phyloP scores from a whole-genome alignment of 2,888 invertebrate genomes.

The Sylvicola cinctus region DNA sequence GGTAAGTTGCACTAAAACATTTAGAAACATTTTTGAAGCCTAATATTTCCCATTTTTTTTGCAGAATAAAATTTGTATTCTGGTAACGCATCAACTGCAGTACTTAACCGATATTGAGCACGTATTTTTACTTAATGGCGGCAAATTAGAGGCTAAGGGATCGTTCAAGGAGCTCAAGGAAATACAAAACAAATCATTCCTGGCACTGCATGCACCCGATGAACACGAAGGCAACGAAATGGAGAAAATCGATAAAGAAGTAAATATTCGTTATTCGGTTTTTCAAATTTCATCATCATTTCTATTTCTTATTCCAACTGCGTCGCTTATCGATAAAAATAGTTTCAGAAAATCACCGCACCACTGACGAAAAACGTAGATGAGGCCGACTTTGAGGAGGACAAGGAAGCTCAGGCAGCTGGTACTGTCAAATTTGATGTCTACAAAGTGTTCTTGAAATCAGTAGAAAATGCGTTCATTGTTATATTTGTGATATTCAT shows the following conservation, averaged over 20 bases:
- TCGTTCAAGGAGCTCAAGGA: constrained; percentile 31
- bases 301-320: not conserved
- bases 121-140: constrained; percentile 24
- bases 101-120: constrained; percentile 46
- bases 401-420: constrained; percentile 35
- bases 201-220: constrained; percentile 16
- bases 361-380: too few species aligned
- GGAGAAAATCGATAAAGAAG: constrained; percentile 1
- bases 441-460: constrained; percentile 32
- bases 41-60: too few species aligned
- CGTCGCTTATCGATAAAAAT: not conserved
- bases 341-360: constrained; percentile 18
- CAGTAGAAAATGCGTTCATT: constrained; percentile 32
- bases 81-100: constrained; percentile 73
- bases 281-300: not conserved
- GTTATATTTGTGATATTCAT: constrained; percentile 28
- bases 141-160: constrained; percentile 21
- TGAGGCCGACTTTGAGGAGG: too few species aligned
- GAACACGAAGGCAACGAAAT: constrained; percentile 14
- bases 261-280: not conserved
- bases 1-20: too few species aligned
- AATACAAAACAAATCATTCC: too few species aligned
- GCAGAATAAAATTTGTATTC: constrained; percentile 51
- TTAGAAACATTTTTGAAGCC: too few species aligned
- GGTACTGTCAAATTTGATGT: constrained; percentile 40